Conservation (phyloP, 2,113 vertebrate genomes). For the Chaetodon trifascialis region DNA sequence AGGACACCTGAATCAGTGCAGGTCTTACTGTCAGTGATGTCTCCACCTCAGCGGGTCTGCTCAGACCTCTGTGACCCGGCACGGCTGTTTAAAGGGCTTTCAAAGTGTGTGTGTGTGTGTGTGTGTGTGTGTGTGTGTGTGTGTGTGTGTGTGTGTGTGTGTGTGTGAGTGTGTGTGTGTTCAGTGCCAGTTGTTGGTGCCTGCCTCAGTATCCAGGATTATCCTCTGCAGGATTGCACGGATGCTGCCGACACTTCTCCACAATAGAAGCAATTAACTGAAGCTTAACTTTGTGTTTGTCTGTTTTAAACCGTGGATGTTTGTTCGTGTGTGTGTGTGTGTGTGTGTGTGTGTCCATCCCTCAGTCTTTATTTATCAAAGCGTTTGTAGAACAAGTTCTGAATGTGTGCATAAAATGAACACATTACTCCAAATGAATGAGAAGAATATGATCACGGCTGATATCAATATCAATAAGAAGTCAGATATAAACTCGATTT, state of each 20-base stretch:
- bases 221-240: slow-evolving; percentile 72
- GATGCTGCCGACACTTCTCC: slow-evolving; percentile 73
- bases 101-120: slow-evolving; percentile 6
- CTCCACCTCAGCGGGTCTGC: slow-evolving; percentile 46
- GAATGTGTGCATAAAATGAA: background rate
- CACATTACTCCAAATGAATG: background rate
- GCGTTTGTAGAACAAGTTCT: background rate
- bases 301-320: slow-evolving; percentile 55
- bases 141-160: slow-evolving; percentile 16
- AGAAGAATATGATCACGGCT: background rate
- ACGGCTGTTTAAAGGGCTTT: slow-evolving; percentile 13
- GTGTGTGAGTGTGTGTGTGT: too few species aligned
- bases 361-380: slow-evolving; percentile 3
- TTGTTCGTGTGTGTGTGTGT: slow-evolving; percentile 5
- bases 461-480: too few species aligned
- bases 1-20: slow-evolving; percentile 6
- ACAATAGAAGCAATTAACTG: slow-evolving; percentile 79
- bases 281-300: slow-evolving; percentile 73
- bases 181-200: slow-evolving; percentile 10
- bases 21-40: slow-evolving; percentile 8
- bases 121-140: slow-evolving; percentile 21
- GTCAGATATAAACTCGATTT: too few species aligned
- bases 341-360: slow-evolving; percentile 20
- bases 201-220: slow-evolving; percentile 64
- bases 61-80: slow-evolving; percentile 43